A percentile compares a stretch with the other conserved stretches of the same genome.
Conservation (phyloP, 2,888 invertebrate genomes). For the Alloscopus bannaensis region DNA sequence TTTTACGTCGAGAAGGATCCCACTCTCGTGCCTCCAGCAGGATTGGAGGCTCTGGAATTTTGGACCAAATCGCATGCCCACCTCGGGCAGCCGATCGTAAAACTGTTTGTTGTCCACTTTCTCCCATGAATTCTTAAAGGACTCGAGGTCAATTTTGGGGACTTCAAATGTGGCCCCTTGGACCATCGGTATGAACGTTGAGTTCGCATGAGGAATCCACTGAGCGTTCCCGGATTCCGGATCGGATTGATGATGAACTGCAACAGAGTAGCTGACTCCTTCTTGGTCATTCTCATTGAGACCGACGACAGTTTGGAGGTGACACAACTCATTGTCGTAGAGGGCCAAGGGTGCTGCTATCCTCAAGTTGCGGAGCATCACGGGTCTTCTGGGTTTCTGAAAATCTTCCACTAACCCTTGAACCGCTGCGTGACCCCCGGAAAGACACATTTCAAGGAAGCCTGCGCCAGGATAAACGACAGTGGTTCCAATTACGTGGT, state of each 20-base stretch:
- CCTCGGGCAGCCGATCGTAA: constrained; percentile 26
- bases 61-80: constrained; percentile 36
- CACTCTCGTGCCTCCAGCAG: background rate
- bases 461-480: constrained; percentile 8
- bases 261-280: background rate
- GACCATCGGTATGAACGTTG: background rate
- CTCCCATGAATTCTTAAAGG: background rate
- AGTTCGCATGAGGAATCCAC: background rate
- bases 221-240: background rate
- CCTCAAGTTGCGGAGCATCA: background rate
- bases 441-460: constrained; percentile 21
- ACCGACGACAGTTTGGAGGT: constrained; percentile 9
- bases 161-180: background rate
- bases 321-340: background rate
- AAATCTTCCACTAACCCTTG: background rate
- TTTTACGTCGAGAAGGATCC: background rate
- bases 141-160: background rate
- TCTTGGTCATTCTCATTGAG: background rate
- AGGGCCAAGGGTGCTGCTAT: background rate
- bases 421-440: background rate
- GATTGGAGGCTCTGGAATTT: constrained; percentile 32
- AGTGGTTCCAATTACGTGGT: constrained; percentile 15
- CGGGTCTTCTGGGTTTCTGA: background rate
- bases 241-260: background rate
- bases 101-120: background rate